Evolutionary conservation across 1,140 invertebrate genomes (phyloP).

Genomic region (Monomorium pharaonis): DNA sequence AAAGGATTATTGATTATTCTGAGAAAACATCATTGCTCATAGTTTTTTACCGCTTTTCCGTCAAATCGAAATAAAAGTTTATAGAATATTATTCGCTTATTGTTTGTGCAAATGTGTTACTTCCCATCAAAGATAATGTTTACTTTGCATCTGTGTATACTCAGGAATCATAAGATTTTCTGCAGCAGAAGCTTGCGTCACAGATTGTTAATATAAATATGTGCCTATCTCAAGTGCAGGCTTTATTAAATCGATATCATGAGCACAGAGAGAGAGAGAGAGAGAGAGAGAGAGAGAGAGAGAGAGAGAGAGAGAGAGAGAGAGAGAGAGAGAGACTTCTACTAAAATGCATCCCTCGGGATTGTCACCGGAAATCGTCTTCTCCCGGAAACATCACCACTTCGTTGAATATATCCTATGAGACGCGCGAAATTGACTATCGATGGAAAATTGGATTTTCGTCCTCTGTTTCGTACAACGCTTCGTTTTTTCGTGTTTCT

Average conservation of each 20-base stretch:
- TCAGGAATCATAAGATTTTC: slow-evolving; percentile 3
- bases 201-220: slow-evolving; percentile 36
- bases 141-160: not conserved
- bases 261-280: not conserved
- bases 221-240: not conserved
- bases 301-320: not conserved
- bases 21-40: not conserved
- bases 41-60: not conserved
- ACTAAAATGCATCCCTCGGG: slow-evolving; percentile 6
- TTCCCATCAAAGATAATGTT: not conserved
- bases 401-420: not conserved
- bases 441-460: slow-evolving; percentile 34
- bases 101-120: slow-evolving; percentile 5
- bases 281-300: not conserved
- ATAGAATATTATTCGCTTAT: not conserved
- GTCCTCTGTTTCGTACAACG: not conserved
- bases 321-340: not conserved
- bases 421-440: slow-evolving; percentile 8
- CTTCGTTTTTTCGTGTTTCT: not conserved
- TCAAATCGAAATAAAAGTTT: not conserved
- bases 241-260: slow-evolving; percentile 46
- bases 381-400: slow-evolving; percentile 4
- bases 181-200: not conserved
- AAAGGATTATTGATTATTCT: not conserved
- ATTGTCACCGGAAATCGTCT: slow-evolving; percentile 26